Conservation (phyloP, 2,888 invertebrate species). For the Agonopterix subpropinquella region DNA sequence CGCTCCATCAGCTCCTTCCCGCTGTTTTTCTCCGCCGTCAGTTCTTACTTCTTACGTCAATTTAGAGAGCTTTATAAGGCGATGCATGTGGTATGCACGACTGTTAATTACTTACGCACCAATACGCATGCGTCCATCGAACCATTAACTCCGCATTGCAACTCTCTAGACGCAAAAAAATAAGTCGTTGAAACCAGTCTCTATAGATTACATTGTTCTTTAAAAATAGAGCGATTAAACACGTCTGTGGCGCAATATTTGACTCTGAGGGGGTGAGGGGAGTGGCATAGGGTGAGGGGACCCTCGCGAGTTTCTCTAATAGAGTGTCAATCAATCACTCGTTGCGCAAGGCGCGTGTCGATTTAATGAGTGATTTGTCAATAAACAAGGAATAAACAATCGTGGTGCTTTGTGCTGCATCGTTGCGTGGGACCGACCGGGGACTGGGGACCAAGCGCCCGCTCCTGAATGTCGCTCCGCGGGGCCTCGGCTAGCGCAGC, state of each 20-base stretch:
- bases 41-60: conserved; percentile 3
- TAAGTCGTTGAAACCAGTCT: not conserved
- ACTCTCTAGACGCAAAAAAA: not conserved
- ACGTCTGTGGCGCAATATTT: no score
- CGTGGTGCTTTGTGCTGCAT: conserved; percentile 11
- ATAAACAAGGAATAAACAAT: conserved; percentile 26
- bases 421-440: not conserved
- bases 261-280: not conserved
- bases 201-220: not conserved
- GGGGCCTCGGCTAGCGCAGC: not conserved
- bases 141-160: not conserved
- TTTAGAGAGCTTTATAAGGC: conserved; percentile 3
- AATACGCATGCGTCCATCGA: not conserved
- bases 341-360: conserved; percentile 56
- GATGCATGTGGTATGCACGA: not conserved
- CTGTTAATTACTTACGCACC: conserved; percentile 2
- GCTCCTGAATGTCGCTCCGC: conserved; percentile 1
- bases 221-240: not conserved
- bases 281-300: not conserved
- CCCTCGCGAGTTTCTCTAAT: not conserved
- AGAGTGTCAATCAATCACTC: conserved; percentile 33
- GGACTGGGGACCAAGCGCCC: not conserved
- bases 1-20: not conserved
- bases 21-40: not conserved
- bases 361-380: conserved; percentile 47